A percentile compares a stretch with the other conserved stretches of the same genome.
Conservation (phyloP, 1,140 invertebrate species). For the Acromyrmex charruanus region DNA sequence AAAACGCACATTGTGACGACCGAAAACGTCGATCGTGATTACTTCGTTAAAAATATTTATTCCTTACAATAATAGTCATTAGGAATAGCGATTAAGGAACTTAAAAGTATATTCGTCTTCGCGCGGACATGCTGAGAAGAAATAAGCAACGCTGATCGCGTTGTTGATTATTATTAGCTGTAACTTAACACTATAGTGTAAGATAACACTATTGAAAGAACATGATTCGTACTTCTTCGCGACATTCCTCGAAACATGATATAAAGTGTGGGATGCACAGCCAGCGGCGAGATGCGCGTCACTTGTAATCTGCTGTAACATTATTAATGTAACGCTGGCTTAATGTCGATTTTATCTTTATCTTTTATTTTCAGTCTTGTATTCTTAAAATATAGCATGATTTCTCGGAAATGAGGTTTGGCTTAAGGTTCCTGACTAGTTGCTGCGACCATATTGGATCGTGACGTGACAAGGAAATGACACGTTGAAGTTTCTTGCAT, state of each 20-base stretch:
- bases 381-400: constrained; percentile 31
- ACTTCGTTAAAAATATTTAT: constrained; percentile 31
- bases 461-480: too few relatives aligned
- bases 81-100: constrained; percentile 35
- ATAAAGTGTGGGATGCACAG: not conserved
- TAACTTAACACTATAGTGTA: constrained; percentile 22
- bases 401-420: not conserved
- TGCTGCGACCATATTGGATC: too few relatives aligned
- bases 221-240: constrained; percentile 31
- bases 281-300: not conserved
- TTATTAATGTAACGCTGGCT: not conserved
- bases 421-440: too few relatives aligned
- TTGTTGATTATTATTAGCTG: constrained; percentile 36
- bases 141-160: constrained; percentile 15
- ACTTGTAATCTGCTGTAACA: constrained; percentile 6
- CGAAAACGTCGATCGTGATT: not conserved
- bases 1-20: not conserved
- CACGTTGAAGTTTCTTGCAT: too few relatives aligned
- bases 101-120: not conserved
- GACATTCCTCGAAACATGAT: constrained; percentile 44
- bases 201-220: constrained; percentile 32
- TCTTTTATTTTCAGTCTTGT: not conserved
- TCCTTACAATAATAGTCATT: constrained; percentile 48
- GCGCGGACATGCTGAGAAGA: not conserved
- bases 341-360: constrained; percentile 1